Percentiles rank a stretch among this genome's conserved stretches.
Evolutionary conservation across 30 jellyfish, hydroid and myxozoan genomes (phyloP).

Genomic region (Aurelia sp.): DNA sequence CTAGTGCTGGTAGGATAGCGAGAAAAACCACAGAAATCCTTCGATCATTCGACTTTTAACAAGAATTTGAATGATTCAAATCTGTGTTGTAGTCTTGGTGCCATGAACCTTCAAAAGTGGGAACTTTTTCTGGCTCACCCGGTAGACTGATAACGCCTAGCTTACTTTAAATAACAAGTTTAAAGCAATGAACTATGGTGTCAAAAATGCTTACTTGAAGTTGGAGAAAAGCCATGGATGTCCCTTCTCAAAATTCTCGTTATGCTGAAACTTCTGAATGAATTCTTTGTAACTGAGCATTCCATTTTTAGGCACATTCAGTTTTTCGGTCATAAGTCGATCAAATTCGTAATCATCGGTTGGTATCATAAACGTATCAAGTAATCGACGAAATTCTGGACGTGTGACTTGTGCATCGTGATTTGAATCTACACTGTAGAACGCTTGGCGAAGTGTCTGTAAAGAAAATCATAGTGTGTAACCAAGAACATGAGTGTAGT

Average conservation of each 20-base stretch:
- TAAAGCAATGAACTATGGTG: too few species aligned
- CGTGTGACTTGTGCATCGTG: constrained; percentile 65
- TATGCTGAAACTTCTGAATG: constrained; percentile 45
- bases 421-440: constrained; percentile 61
- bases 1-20: too few species aligned
- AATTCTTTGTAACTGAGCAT: constrained; percentile 62
- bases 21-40: too few species aligned
- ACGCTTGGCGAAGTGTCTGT: constrained; percentile 73
- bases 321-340: constrained; percentile 55
- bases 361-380: constrained; percentile 70
- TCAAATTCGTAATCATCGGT: constrained; percentile 50
- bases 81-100: too few species aligned
- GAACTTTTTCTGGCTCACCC: too few species aligned
- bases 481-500: too few species aligned
- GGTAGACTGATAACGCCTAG: too few species aligned
- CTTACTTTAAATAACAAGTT: too few species aligned
- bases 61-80: too few species aligned
- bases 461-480: not conserved
- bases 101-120: too few species aligned
- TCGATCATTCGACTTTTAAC: too few species aligned
- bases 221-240: constrained; percentile 83
- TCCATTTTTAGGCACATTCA: constrained; percentile 36
- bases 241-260: constrained; percentile 62
- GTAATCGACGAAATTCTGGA: constrained; percentile 63
- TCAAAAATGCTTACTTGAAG: constrained; percentile 21